These are phyloP conservation scores for Hyppa rectilinea DNA, from an alignment of 2,888 invertebrate genomes.

Conservation along the genomic window DNA sequence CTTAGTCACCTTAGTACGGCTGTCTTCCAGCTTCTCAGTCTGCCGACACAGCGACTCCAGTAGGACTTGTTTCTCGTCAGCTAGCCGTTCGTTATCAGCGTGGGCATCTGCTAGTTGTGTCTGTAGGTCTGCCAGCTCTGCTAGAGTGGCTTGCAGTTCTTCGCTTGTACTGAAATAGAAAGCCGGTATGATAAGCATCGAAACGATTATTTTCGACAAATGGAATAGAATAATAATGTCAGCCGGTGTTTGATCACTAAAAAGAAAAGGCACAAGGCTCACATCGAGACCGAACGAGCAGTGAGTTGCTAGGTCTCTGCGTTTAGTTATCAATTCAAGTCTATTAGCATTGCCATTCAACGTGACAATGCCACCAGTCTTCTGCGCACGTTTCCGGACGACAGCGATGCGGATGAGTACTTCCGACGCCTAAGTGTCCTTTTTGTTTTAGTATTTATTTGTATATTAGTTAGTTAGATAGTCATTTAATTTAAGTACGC, in stretches of 20 bases:
- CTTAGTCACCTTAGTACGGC: slow-evolving; percentile 92
- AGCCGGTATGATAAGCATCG: not conserved
- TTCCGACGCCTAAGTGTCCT: too few species aligned
- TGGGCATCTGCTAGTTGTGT: slow-evolving; percentile 96
- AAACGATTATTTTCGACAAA: not conserved
- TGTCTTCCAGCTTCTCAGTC: slow-evolving; percentile 97
- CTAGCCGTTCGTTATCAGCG: slow-evolving; percentile 96
- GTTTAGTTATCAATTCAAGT: not conserved
- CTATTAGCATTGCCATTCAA: too few species aligned
- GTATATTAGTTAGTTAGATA: too few species aligned
- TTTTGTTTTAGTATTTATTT: too few species aligned
- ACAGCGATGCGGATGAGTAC: too few species aligned
- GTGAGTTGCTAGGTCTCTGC: not conserved
- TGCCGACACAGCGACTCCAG: slow-evolving; percentile 97
- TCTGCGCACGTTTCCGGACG: too few species aligned
- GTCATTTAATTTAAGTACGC: too few species aligned
- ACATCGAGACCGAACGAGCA: not conserved
- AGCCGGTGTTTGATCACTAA: not conserved
- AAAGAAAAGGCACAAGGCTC: not conserved
- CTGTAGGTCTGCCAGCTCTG: slow-evolving; percentile 97
- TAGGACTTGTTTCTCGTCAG: slow-evolving; percentile 97
- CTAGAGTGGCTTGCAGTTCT: slow-evolving; percentile 97
- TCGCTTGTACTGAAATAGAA: slow-evolving; percentile 95
- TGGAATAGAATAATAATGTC: not conserved
- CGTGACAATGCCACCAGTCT: too few species aligned